A percentile compares a stretch with the other conserved stretches of the same genome.
These are phyloP conservation scores for Barypeithes pellucidus DNA, from an alignment of 2,888 invertebrate genomes.

Conservation along the genomic window DNA sequence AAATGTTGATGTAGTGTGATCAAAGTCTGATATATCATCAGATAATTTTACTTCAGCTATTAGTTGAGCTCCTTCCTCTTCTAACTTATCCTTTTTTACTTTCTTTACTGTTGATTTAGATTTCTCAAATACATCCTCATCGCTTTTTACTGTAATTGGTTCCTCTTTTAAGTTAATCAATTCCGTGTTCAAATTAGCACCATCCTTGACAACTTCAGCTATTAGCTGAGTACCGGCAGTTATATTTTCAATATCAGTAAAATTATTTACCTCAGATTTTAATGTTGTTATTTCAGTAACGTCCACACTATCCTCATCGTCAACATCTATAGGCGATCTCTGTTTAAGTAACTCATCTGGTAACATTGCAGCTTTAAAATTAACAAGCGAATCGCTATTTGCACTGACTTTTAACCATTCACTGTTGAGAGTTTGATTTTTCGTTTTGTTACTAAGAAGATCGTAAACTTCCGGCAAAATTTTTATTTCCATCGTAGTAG, in stretches of 20 bases:
- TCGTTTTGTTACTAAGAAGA: constrained; percentile 62
- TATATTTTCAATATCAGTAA: background rate
- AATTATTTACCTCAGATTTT: constrained; percentile 43
- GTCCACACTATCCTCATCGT: constrained; percentile 53
- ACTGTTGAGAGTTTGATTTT: constrained; percentile 58
- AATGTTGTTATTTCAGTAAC: background rate
- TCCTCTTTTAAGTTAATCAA: background rate
- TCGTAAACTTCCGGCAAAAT: constrained; percentile 65
- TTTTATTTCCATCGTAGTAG: constrained; percentile 55
- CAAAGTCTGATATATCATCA: constrained; percentile 14
- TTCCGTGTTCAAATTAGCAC: background rate
- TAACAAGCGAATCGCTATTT: constrained; percentile 55
- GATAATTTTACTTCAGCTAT: constrained; percentile 29
- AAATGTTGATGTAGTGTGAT: background rate
- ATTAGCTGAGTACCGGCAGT: background rate
- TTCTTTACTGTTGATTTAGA: background rate
- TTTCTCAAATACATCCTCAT: background rate
- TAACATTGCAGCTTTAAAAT: constrained; percentile 60
- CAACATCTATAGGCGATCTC: constrained; percentile 60
- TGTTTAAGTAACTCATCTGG: constrained; percentile 62
- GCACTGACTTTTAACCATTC: constrained; percentile 64
- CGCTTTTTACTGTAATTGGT: background rate
- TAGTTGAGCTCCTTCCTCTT: constrained; percentile 26
- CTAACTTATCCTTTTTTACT: constrained; percentile 12
- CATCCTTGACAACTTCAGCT: background rate